Percentiles rank a stretch among this genome's conserved stretches.
phyloP scores from a whole-genome alignment of 2,797 vertebrate genomes.

The Tokudaia tokunoshimensis region DNA sequence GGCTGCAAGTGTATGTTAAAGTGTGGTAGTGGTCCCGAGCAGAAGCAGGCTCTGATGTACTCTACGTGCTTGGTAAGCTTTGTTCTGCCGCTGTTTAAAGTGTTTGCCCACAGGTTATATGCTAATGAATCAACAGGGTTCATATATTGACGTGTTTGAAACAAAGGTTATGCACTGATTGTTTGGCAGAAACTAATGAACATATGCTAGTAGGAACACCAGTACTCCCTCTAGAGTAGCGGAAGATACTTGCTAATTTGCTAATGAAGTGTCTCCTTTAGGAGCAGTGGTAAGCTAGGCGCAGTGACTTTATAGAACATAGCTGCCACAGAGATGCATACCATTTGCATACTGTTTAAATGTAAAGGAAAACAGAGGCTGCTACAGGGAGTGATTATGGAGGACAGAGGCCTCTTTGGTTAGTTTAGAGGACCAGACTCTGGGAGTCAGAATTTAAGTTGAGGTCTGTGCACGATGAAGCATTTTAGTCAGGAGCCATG shows the following conservation, averaged over 20 bases:
- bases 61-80: background rate
- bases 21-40: background rate
- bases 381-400: background rate
- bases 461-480: background rate
- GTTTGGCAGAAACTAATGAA: background rate
- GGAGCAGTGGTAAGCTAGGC: background rate
- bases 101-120: background rate
- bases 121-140: background rate
- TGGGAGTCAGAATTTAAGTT: background rate
- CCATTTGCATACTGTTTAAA: background rate
- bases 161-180: constrained; percentile 4
- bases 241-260: background rate
- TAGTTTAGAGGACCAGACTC: background rate
- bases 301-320: background rate
- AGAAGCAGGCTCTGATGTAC: background rate
- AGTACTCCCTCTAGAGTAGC: background rate
- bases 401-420: constrained; percentile 20
- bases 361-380: background rate
- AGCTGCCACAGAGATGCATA: background rate
- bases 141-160: background rate
- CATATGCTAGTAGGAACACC: background rate
- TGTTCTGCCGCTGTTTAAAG: background rate
- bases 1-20: background rate
- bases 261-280: background rate
- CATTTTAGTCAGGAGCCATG: constrained; percentile 40